phyloP scores from a whole-genome alignment of 2,113 vertebrate species.

The Corvus hawaiiensis region DNA sequence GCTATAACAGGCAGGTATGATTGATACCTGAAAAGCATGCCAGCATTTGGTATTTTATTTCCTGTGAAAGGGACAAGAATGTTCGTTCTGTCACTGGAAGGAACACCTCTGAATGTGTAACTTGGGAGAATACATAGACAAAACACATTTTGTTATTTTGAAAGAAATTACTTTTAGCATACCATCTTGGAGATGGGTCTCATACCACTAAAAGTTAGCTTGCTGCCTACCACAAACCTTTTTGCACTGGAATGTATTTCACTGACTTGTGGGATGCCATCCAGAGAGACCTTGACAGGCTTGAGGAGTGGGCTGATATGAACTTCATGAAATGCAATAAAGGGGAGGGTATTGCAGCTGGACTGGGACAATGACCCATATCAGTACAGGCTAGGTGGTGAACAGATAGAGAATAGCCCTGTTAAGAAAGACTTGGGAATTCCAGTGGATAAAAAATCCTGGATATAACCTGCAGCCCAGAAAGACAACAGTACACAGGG shows the following conservation, averaged over 20 bases:
- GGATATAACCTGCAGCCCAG: neutral
- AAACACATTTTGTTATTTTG: neutral
- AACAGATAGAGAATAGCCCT: neutral
- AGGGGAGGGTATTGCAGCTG: neutral
- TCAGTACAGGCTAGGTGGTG: neutral
- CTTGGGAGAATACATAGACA: neutral
- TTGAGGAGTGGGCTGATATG: neutral
- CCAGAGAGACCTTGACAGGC: neutral
- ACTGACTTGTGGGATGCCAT: neutral
- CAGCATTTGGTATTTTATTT: neutral
- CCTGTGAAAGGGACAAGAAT: neutral
- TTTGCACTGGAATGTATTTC: neutral
- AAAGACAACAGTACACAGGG: neutral
- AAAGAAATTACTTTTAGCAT: neutral
- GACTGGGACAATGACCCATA: neutral
- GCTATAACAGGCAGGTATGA: neutral
- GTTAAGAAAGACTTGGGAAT: neutral
- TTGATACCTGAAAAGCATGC: neutral
- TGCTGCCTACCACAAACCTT: neutral
- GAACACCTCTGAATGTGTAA: neutral
- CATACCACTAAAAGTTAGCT: neutral
- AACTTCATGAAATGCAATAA: neutral
- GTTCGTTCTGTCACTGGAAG: neutral
- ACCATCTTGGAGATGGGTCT: neutral
- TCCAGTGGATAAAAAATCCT: neutral